Base-by-base conservation (phyloP, 2,797 vertebrate genomes). In the Cyclura pinguis region DNA sequence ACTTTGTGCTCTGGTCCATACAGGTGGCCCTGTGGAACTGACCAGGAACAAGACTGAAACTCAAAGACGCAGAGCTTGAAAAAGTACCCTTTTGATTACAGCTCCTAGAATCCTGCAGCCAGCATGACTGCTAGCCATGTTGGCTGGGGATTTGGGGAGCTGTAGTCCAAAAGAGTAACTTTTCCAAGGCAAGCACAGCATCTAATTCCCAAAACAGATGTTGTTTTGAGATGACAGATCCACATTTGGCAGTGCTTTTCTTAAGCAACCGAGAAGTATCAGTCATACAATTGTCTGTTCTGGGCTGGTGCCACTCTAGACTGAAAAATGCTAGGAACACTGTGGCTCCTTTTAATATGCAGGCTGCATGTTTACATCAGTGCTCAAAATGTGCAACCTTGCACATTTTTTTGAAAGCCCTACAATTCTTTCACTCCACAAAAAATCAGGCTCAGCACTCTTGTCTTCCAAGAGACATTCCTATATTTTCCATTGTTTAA, bases 361-460 rank as follows among this genome's bases (percentile, higher is more conserved):
- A 29, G 5, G 0, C 86, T 62, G 14, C 4, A 14, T 90, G 55
- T 82, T 87, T 73, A 76, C 80, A 47, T 38, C 55, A 81, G 29
- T 77, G 42, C 74, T 85, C 14, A 85, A 84, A 88, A 88, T 67
- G 47, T 85, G 76, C 86, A 92, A 72, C 38, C 72, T 83, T 89
- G 69, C 88, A 92, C 59, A 72, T 92, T 83, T 80, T 67, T 77
- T n/a, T 57, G 29, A 47, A 84, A 87, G 13, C 13, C 57, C 85
- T 67, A 74, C 85, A 67, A 52, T n/a, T 85, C 82, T 88, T 57
- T 69, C 27, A 27, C 59, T 27, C 32, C n/a, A 73, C 67, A 90
- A 67, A 85, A 80, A 52, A 47, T 22, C 67, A 64, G 74, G 64
- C 85, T 89, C 72, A 86, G 84, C 84, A 82, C 69, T 86, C 57